Conservation (phyloP, 2,113 vertebrate genomes). For the Hoplias malabaricus region DNA sequence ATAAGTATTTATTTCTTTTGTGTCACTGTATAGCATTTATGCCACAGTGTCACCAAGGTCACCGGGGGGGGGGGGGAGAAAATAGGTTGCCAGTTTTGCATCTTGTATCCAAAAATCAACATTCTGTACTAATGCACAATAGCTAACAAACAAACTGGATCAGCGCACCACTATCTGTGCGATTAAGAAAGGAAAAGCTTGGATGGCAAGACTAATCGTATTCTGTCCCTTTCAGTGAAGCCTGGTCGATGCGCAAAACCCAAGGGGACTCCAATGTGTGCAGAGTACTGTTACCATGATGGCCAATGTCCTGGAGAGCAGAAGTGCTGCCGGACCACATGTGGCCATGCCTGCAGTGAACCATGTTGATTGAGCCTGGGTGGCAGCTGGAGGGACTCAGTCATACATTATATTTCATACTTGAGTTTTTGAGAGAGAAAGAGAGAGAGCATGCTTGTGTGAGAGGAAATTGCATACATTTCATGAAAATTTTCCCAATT, state of each 20-base stretch:
- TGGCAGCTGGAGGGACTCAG: background rate
- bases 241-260: constrained; percentile 62
- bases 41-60: too few species aligned
- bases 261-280: constrained; percentile 67
- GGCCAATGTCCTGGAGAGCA: constrained; percentile 68
- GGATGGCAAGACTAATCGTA: background rate
- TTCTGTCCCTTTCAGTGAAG: constrained; percentile 63
- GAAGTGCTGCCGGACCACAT: constrained; percentile 73
- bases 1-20: too few species aligned
- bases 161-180: too few species aligned
- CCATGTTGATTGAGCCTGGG: constrained; percentile 61
- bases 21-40: too few species aligned
- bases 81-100: too few species aligned
- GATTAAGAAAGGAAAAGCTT: background rate
- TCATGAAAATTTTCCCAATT: background rate
- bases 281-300: constrained; percentile 72
- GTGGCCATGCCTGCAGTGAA: constrained; percentile 68
- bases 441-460: background rate
- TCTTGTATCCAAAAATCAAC: too few species aligned
- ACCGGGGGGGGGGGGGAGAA: too few species aligned
- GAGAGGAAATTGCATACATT: background rate
- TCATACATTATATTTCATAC: background rate
- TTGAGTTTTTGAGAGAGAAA: background rate
- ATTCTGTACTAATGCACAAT: too few species aligned
- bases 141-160: too few species aligned